A percentile compares a stretch with the other conserved stretches of the same genome.
Conservation (phyloP, 2,888 invertebrate species). For the Clusia tigrina region DNA sequence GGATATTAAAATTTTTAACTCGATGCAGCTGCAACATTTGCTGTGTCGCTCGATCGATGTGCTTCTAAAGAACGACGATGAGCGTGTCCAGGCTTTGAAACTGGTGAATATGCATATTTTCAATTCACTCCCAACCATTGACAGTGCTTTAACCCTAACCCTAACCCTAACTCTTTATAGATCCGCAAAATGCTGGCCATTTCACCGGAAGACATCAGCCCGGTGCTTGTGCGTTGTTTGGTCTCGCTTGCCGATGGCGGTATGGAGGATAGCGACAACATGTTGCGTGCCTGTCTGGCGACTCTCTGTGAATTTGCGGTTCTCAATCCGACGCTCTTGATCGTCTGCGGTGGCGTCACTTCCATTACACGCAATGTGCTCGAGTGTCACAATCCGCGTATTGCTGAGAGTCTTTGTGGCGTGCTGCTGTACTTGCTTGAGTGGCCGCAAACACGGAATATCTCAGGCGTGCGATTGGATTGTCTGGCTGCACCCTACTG, state of each 20-base stretch:
- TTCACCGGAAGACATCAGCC: conserved; percentile 75
- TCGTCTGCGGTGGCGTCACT: conserved; percentile 83
- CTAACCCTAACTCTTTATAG: conserved; percentile 32
- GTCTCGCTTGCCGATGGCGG: conserved; percentile 84
- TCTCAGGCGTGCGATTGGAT: conserved; percentile 81
- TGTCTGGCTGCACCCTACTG: conserved; percentile 93
- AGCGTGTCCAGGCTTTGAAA: conserved; percentile 89
- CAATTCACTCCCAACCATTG: not conserved
- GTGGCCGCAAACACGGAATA: conserved; percentile 79
- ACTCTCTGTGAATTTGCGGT: conserved; percentile 89
- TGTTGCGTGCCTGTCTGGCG: conserved; percentile 85
- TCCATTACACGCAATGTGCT: conserved; percentile 83
- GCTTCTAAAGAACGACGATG: conserved; percentile 88
- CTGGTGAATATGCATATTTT: conserved; percentile 71
- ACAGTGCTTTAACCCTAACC: not conserved
- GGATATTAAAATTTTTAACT: conserved; percentile 81
- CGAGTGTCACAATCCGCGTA: conserved; percentile 86
- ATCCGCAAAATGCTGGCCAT: conserved; percentile 71
- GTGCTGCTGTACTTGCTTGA: conserved; percentile 86
- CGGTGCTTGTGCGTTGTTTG: conserved; percentile 79
- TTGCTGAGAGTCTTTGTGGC: conserved; percentile 90
- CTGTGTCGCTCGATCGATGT: conserved; percentile 88
- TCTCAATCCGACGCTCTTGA: conserved; percentile 81
- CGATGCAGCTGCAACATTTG: conserved; percentile 83
- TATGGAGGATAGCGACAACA: conserved; percentile 77